These are phyloP conservation scores for Phengaris alcon DNA, from an alignment of 2,888 invertebrate genomes.

Conservation along the genomic window DNA sequence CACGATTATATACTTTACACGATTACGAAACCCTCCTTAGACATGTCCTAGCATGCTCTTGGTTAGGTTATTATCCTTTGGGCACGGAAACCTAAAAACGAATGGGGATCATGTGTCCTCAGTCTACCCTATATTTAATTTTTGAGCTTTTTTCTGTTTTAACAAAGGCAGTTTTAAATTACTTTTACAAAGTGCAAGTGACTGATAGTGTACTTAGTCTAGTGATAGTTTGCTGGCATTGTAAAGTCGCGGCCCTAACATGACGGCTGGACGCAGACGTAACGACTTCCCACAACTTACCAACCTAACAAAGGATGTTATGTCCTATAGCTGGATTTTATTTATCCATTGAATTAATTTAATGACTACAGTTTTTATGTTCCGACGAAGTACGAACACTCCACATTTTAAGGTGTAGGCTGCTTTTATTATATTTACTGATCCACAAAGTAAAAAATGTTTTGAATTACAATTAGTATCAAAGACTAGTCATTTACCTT, in stretches of 20 bases:
- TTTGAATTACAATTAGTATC: conserved; percentile 21
- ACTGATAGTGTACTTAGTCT: not conserved
- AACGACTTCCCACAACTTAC: conserved; percentile 7
- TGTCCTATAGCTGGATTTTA: conserved; percentile 11
- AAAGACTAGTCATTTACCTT: not conserved
- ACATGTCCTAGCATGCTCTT: too few relatives aligned
- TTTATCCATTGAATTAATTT: conserved; percentile 27
- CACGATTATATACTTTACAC: too few relatives aligned
- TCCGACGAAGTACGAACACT: not conserved
- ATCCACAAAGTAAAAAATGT: conserved; percentile 2
- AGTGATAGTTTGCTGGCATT: not conserved
- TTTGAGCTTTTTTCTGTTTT: not conserved
- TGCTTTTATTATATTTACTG: conserved; percentile 1
- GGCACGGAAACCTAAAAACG: too few relatives aligned
- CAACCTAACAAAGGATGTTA: conserved; percentile 9
- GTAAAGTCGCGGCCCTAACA: not conserved
- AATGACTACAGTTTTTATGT: conserved; percentile 25
- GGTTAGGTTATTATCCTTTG: too few relatives aligned
- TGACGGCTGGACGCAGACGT: not conserved
- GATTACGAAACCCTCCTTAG: too few relatives aligned
- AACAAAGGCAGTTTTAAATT: not conserved
- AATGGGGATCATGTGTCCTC: too few relatives aligned
- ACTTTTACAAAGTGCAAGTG: not conserved
- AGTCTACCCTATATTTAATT: too few relatives aligned
- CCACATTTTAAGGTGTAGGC: not conserved